Base-by-base conservation (phyloP, 1,140 invertebrate genomes). In the Drosophila eugracilis region DNA sequence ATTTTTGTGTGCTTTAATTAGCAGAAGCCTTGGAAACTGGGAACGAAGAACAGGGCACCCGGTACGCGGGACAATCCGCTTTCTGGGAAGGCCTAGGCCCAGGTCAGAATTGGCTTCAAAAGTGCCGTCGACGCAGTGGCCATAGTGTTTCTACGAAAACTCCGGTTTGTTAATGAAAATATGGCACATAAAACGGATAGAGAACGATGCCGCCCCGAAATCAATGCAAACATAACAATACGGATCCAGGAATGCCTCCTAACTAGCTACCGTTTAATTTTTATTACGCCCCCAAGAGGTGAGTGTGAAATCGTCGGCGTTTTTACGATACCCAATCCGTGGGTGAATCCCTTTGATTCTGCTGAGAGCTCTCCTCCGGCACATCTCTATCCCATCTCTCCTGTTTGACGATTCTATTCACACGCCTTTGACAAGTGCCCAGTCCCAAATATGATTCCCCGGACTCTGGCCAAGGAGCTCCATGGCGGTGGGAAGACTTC, bases 261-360 rank as follows among this genome's bases (percentile, higher is more conserved):
- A 86, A 88, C 83, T 88, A 88, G 83, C 83, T 88, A 88, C 83
- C 83, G 83, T 88, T 88, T 88, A 88, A 88, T 88, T 88, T 85
- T 88, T 88, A 88, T 88, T 83, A 77, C 75, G 72, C 63, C 48
- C 63, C 70, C 44, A 71, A 62, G 58, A 66, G 74, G 63, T 52
- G 65, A 78, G 81, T 86, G 81, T 88, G 83, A 88, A 88, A 72
- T 83, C 72, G 65, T 62, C 81, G 81, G 81, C 53, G 53, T 65
- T 75, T 85, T 88, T 86, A 88, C 50, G 80, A 81, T 75, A 39
- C 37, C 49, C 54, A 49, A 24, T 66, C 30, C 57, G 45, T 44
- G 32, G 66, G 52, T 37, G 52, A 59, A 62, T 49, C 69, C 57
- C 80, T 85, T 85, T 85, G 80, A 85, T 81, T 72, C 32, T 41